Evolutionary conservation across 2,113 vertebrate species (phyloP).

Genomic region (Epinephelus lanceolatus): DNA sequence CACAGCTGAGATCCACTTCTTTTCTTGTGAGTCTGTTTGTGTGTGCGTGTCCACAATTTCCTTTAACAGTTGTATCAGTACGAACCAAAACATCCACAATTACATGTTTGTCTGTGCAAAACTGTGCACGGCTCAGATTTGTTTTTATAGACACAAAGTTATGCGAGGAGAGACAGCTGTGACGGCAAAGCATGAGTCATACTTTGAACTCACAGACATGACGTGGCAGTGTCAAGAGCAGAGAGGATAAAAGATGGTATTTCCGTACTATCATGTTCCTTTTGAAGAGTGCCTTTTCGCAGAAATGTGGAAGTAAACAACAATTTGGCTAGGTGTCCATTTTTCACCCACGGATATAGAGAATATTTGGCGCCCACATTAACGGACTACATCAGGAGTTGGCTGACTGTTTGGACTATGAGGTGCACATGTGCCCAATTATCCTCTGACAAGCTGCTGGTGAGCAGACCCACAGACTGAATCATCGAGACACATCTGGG

Average conservation of each 20-base stretch:
- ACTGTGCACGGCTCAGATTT: slow-evolving; percentile 3
- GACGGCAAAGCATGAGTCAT: slow-evolving; percentile 21
- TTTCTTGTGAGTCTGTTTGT: slow-evolving; percentile 1
- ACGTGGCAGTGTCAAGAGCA: slow-evolving; percentile 9
- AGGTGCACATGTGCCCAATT: slow-evolving; percentile 67
- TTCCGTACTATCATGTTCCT: slow-evolving; percentile 21
- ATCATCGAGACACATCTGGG: slow-evolving; percentile 51
- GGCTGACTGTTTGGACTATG: slow-evolving; percentile 50
- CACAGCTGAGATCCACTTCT: slow-evolving; percentile 16
- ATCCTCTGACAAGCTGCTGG: slow-evolving; percentile 64
- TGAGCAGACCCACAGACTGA: slow-evolving; percentile 52
- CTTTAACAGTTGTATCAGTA: slow-evolving; percentile 6
- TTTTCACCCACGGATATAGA: slow-evolving; percentile 38
- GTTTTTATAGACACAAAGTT: slow-evolving; percentile 11
- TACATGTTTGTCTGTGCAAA: neutral
- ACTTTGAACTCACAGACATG: slow-evolving; percentile 44
- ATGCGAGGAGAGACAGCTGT: neutral
- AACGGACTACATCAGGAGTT: slow-evolving; percentile 48
- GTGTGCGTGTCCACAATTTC: neutral
- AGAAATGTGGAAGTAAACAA: slow-evolving; percentile 63
- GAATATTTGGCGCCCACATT: slow-evolving; percentile 44
- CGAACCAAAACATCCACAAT: neutral
- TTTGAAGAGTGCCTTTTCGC: slow-evolving; percentile 46
- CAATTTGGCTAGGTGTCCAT: slow-evolving; percentile 42
- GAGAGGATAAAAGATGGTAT: slow-evolving; percentile 30